A percentile compares a stretch with the other conserved stretches of the same genome.
Conservation (phyloP, 2,113 vertebrate genomes). For the Mustela lutreola region DNA sequence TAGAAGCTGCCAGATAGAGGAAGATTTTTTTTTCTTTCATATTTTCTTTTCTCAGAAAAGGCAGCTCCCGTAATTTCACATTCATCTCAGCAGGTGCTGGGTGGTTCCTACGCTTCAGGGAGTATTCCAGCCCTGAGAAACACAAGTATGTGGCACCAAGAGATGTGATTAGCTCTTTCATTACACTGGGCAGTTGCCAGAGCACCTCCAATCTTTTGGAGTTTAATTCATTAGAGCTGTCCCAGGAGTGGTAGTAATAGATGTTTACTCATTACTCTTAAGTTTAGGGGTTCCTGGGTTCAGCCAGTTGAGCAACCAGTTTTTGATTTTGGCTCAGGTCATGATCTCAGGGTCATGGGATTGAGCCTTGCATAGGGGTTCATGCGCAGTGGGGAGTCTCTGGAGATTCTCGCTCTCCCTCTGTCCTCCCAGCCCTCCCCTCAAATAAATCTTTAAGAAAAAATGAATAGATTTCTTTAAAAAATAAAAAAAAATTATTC, state of each 20-base stretch:
- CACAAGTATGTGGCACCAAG: neutral
- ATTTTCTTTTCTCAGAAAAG: neutral
- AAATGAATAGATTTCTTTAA: neutral
- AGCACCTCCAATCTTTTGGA: neutral
- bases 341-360: neutral
- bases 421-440: neutral
- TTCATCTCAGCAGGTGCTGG: neutral
- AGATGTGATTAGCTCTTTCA: no score
- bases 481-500: neutral
- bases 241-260: no score
- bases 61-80: neutral
- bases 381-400: neutral
- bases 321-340: neutral
- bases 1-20: neutral
- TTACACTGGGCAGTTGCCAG: neutral
- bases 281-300: neutral
- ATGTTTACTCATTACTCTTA: neutral
- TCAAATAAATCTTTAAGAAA: neutral
- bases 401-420: neutral
- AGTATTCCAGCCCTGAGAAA: neutral
- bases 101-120: neutral
- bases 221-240: neutral
- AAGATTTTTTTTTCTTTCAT: neutral
- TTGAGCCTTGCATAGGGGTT: neutral
- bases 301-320: neutral